These are phyloP conservation scores for Acrocyrtus sp. DNA, from an alignment of 2,888 invertebrate genomes.

Conservation along the genomic window DNA sequence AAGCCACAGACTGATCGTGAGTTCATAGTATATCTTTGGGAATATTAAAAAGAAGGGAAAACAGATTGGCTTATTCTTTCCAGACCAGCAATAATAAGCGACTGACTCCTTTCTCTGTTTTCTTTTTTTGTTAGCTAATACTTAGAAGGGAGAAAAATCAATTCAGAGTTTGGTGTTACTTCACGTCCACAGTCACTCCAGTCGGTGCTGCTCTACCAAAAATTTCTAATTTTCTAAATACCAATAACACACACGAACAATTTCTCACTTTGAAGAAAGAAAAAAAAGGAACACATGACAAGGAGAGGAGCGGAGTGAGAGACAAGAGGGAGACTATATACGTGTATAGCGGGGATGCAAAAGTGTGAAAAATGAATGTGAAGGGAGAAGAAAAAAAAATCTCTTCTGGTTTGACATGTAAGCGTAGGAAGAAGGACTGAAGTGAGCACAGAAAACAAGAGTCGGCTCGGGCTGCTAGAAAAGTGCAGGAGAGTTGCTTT, in stretches of 20 bases:
- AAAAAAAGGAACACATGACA: not conserved
- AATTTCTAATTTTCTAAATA: slow-evolving; percentile 23
- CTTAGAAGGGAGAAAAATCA: not conserved
- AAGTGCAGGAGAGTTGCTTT: not conserved
- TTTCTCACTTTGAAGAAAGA: slow-evolving; percentile 13
- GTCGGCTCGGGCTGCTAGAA: no score
- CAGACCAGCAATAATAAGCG: not conserved
- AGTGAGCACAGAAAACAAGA: no score
- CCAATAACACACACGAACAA: slow-evolving; percentile 16
- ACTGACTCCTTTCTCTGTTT: not conserved
- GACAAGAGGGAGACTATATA: not conserved
- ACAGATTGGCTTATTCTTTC: not conserved
- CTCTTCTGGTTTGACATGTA: not conserved
- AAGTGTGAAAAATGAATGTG: slow-evolving; percentile 27
- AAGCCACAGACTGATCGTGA: no score
- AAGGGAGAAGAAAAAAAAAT: not conserved
- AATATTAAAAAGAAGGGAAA: not conserved
- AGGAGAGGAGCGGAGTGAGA: no score
- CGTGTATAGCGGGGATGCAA: slow-evolving; percentile 3
- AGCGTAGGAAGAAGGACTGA: not conserved
- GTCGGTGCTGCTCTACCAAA: not conserved
- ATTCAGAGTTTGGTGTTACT: not conserved
- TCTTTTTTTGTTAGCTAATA: not conserved
- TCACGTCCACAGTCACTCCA: not conserved
- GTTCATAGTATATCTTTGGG: not conserved